Evolutionary conservation across 2,797 vertebrate genomes (phyloP), one percentile per base, ranked within the genome.

Genomic region (Rhabdophis nuchalis): DNA sequence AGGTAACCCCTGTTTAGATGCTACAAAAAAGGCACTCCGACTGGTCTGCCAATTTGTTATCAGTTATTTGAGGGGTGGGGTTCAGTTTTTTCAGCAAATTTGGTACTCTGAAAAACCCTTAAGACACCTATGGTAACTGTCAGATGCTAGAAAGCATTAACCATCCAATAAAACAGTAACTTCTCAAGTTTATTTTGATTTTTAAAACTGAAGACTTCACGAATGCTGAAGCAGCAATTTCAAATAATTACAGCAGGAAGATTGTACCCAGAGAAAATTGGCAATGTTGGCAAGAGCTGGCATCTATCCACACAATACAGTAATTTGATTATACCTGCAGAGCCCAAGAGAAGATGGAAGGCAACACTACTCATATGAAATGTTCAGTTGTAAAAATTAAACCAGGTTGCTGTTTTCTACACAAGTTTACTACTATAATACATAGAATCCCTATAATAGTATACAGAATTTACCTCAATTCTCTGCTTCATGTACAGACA

Each of bases 301-400:
- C 92, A 95, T 93, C 93, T 93, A 90, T 92, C 90, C 90, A 52
- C 88, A 92, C 94, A 92, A 46, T 91, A 93, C 77, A 92, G 57
- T 93, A 14, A 50, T 93, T 92, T 90, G 93, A 93, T 92, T 16
- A 7, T 88, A 64, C 1, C 86, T 86, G 86, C 89, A 91, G 85
- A 90, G 13, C 93, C 93, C 85, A 90, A 10, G 85, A 90, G 88
- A 94, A 85, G 90, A 25, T 46, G 36, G 41, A 86, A 90, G 54
- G 68, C 12, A 23, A 77, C 2, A 4, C 72, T 77, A 77, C 36
- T 41, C 36, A 54, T 36, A 90, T 57, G 72, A 85, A 52, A 86
- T 36, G 23, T 54, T 61, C 7, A 53, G 57, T 8, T 56, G 23
- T 32, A 89, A 1, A 23, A 57, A 56, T 61, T 27, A 53, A 61